These are phyloP conservation scores for Callyntrura guangdongensis DNA, from an alignment of 2,888 invertebrate species.

Conservation along the genomic window DNA sequence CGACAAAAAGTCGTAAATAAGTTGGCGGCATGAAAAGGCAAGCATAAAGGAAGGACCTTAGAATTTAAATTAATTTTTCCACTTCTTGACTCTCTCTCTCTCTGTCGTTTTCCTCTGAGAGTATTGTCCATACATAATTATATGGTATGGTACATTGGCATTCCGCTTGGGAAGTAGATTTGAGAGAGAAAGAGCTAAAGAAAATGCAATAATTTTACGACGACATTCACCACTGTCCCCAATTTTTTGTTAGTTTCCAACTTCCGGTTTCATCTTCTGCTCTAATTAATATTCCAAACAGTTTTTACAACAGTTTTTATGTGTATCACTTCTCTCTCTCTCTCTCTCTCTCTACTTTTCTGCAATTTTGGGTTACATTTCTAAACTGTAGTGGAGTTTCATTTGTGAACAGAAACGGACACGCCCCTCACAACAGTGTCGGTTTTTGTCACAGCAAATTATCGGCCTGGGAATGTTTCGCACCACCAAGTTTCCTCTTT, in stretches of 20 bases:
- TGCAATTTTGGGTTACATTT: neutral
- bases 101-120: neutral
- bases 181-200: neutral
- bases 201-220: slow-evolving; percentile 1
- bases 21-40: neutral
- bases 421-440: too few species aligned
- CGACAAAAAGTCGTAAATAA: slow-evolving; percentile 2
- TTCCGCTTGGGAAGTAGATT: neutral
- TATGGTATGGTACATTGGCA: neutral
- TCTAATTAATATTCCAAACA: neutral
- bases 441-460: too few species aligned
- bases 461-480: too few species aligned
- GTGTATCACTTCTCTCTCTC: neutral
- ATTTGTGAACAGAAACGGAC: too few species aligned
- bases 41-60: neutral
- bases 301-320: neutral
- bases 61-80: slow-evolving; percentile 51
- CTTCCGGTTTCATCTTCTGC: neutral
- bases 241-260: neutral
- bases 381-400: too few species aligned
- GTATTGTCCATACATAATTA: neutral
- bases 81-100: slow-evolving; percentile 26
- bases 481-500: too few species aligned
- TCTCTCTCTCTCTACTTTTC: neutral
- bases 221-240: neutral